Evolutionary conservation across 2,113 vertebrate species (phyloP).

Genomic region (Cinclus mexicanus): DNA sequence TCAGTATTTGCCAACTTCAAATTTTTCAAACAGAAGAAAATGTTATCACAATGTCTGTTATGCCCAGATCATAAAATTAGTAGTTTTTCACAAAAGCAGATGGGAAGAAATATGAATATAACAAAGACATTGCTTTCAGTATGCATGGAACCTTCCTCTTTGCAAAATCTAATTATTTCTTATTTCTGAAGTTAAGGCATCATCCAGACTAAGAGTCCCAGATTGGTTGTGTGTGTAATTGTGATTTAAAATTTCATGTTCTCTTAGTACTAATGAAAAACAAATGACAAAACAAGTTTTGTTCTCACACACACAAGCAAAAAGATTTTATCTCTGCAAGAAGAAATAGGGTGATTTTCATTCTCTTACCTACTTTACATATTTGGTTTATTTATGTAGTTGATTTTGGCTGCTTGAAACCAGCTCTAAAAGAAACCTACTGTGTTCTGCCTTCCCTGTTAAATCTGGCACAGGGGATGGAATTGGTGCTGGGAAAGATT

Average conservation of each 20-base stretch:
- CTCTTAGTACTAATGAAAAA: neutral
- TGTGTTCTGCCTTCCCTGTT: neutral
- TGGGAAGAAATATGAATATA: neutral
- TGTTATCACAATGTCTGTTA: neutral
- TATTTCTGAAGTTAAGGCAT: neutral
- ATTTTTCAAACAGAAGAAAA: neutral
- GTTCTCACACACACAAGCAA: neutral
- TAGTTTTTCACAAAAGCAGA: neutral
- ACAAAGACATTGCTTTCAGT: neutral
- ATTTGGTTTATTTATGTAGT: neutral
- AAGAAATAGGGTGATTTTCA: neutral
- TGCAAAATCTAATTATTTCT: neutral
- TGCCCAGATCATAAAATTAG: neutral
- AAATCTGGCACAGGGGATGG: neutral
- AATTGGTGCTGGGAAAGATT: slow-evolving; percentile 13
- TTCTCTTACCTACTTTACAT: neutral
- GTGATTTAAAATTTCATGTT: neutral
- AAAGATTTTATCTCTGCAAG: neutral
- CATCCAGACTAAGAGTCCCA: neutral
- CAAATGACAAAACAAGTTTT: neutral
- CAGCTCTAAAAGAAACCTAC: neutral
- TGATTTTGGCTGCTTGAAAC: neutral
- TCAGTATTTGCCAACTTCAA: neutral
- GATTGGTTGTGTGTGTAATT: neutral
- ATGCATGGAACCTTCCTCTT: neutral